phyloP scores from a whole-genome alignment of 2,113 vertebrate genomes.

The Seriola dumerili region DNA sequence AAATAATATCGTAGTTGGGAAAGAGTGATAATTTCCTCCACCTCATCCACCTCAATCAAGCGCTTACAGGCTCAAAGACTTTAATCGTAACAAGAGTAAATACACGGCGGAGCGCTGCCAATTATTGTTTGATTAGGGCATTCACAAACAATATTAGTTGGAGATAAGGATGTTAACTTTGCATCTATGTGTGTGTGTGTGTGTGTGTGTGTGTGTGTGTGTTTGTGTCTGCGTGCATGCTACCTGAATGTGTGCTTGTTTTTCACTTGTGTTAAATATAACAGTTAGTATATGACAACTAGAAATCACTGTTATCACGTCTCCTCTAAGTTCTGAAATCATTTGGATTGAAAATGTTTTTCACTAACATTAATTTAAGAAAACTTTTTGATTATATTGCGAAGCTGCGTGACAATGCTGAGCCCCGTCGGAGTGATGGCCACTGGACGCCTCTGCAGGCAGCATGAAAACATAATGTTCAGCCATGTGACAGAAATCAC shows the following conservation, averaged over 20 bases:
- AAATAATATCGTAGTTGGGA: slow-evolving; percentile 22
- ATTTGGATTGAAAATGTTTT: neutral
- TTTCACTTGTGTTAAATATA: too few species aligned
- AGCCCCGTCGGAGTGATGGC: neutral
- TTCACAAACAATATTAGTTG: slow-evolving; percentile 28
- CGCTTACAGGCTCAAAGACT: slow-evolving; percentile 18
- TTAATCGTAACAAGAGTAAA: slow-evolving; percentile 40
- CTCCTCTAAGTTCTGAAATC: neutral
- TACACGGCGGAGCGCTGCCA: slow-evolving; percentile 7
- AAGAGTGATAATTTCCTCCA: slow-evolving; percentile 21
- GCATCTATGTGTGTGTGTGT: neutral
- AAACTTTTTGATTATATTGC: neutral
- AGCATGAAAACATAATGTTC: neutral
- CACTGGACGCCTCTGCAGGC: slow-evolving; percentile 14
- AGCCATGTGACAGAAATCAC: slow-evolving; percentile 32
- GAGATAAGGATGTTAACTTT: neutral
- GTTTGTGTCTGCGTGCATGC: neutral
- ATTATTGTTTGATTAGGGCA: slow-evolving; percentile 35
- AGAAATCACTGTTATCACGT: neutral
- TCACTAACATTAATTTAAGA: neutral
- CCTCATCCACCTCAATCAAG: slow-evolving; percentile 32
- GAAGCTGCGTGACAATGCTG: neutral
- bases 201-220: neutral
- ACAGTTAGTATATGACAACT: neutral
- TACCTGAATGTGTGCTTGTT: too few species aligned